phyloP scores from a whole-genome alignment of 2,888 invertebrate genomes.

The Endotricha flammealis region DNA sequence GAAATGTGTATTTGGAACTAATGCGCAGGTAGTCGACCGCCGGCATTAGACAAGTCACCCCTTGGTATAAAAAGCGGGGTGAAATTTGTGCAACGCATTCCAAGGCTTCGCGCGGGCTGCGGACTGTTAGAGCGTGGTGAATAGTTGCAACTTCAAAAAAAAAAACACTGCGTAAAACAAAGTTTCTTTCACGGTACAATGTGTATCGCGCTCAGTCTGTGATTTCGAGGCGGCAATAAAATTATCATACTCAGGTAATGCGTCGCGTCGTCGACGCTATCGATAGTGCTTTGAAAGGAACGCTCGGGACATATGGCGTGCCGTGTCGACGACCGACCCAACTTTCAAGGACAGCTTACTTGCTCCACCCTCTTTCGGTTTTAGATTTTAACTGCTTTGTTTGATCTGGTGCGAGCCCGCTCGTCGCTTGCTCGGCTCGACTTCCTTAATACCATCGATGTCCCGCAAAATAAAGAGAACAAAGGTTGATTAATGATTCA shows the following conservation, averaged over 20 bases:
- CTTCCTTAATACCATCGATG: too few relatives aligned
- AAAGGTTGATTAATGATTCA: not conserved
- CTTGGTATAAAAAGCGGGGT: constrained; percentile 34
- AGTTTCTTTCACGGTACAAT: constrained; percentile 1
- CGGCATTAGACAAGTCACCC: constrained; percentile 32
- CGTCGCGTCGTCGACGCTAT: not conserved
- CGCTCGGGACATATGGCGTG: constrained; percentile 11
- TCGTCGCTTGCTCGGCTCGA: not conserved
- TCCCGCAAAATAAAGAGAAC: too few relatives aligned
- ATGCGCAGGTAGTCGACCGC: constrained; percentile 39
- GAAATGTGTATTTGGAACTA: constrained; percentile 16
- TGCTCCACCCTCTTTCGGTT: not conserved
- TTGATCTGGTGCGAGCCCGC: not conserved
- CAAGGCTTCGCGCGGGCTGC: constrained; percentile 18
- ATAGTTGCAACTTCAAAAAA: constrained; percentile 3
- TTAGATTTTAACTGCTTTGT: not conserved
- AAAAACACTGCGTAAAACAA: constrained; percentile 7
- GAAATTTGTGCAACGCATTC: constrained; percentile 41
- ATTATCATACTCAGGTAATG: not conserved
- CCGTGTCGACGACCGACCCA: constrained; percentile 16
- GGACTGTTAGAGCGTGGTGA: constrained; percentile 2
- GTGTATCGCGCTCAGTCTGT: not conserved
- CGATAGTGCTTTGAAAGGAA: not conserved
- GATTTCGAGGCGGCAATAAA: not conserved
- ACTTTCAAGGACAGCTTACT: constrained; percentile 14